Percentiles rank a stretch among this genome's conserved stretches.
phyloP scores from a whole-genome alignment of 2,797 vertebrate genomes.

The Podargus strigoides region DNA sequence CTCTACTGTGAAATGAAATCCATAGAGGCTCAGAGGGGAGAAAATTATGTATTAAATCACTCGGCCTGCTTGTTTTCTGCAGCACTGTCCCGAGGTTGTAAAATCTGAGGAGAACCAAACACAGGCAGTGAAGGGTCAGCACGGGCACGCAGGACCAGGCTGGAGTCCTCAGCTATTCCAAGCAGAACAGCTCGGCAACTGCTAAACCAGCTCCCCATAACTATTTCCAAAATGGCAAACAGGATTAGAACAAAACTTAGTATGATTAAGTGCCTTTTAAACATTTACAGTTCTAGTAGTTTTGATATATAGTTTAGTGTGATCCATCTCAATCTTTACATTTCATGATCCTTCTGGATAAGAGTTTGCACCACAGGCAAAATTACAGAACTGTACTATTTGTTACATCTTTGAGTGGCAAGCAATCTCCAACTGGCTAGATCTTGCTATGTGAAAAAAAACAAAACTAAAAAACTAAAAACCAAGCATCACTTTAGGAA shows the following conservation, averaged over 20 bases:
- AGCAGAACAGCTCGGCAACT: not conserved
- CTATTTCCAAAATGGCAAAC: not conserved
- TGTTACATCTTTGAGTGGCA: not conserved
- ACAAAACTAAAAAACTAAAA: not conserved
- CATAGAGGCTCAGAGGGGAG: not conserved
- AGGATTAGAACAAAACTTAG: not conserved
- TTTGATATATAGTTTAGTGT: not conserved
- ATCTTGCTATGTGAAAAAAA: not conserved
- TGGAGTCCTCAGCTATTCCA: not conserved
- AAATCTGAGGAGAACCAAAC: not conserved
- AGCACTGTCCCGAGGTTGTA: not conserved
- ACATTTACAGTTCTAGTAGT: not conserved
- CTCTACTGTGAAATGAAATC: conserved; percentile 29
- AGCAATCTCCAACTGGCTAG: not conserved
- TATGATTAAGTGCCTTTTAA: not conserved
- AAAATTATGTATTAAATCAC: not conserved
- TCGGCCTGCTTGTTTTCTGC: not conserved
- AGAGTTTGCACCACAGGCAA: not conserved
- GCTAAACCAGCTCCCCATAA: not conserved
- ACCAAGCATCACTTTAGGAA: not conserved
- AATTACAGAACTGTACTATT: not conserved
- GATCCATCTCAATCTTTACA: not conserved
- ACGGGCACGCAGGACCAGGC: not conserved
- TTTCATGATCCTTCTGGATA: not conserved
- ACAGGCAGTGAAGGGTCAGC: not conserved